Evolutionary conservation across 2,888 invertebrate genomes (phyloP).

Genomic region (Cantharis rufa): DNA sequence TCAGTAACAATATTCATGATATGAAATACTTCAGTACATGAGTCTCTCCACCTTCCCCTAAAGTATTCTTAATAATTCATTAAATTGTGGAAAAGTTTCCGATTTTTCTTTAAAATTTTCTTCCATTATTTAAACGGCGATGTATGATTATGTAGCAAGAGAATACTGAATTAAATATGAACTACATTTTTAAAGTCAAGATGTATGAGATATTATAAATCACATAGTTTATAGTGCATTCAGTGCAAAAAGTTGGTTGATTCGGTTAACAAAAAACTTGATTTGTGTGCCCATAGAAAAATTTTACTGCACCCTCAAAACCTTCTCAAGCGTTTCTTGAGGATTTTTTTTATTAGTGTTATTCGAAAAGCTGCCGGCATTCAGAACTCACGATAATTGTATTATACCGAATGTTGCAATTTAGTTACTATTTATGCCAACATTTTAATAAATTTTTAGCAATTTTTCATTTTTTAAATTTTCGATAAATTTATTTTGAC

Average conservation of each 20-base stretch:
- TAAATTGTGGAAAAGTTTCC: no score
- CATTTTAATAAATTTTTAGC: neutral
- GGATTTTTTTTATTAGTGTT: constrained; percentile 1
- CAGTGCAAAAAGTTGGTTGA: constrained; percentile 34
- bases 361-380: neutral
- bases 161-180: constrained; percentile 20
- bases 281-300: constrained; percentile 33
- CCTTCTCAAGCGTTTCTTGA: constrained; percentile 5
- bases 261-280: constrained; percentile 26
- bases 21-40: no score
- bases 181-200: constrained; percentile 27
- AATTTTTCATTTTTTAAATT: neutral
- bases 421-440: neutral
- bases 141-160: constrained; percentile 5
- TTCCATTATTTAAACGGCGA: neutral
- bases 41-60: no score
- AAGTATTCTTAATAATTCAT: no score
- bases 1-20: no score
- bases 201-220: constrained; percentile 33
- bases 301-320: constrained; percentile 22
- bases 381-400: neutral
- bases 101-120: neutral
- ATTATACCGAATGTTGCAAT: neutral
- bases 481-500: neutral
- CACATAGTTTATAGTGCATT: constrained; percentile 32